These are phyloP conservation scores for Marmota flaviventris DNA, from an alignment of 2,113 vertebrate species.

Conservation along the genomic window DNA sequence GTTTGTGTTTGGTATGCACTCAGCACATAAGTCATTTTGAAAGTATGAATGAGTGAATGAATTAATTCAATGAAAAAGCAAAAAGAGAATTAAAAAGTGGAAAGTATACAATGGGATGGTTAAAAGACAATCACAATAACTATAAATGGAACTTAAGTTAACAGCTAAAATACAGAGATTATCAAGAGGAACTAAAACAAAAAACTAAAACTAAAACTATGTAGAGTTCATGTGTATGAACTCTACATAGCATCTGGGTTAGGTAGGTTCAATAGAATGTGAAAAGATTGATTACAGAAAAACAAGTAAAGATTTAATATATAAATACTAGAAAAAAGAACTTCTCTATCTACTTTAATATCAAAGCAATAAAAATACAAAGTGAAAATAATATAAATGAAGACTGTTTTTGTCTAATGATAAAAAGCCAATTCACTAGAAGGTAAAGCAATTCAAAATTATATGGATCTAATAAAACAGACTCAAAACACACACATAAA, in stretches of 20 bases:
- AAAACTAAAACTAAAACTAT: too few species aligned
- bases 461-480: neutral
- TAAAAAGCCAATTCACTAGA: neutral
- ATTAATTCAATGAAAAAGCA: neutral
- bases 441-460: neutral
- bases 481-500: neutral
- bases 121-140: neutral
- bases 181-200: neutral
- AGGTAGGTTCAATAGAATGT: neutral
- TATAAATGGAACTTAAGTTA: constrained; percentile 24
- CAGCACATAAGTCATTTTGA: neutral
- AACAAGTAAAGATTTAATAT: neutral
- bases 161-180: neutral
- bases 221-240: neutral
- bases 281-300: neutral
- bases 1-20: neutral
- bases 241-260: neutral
- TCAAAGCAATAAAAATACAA: neutral
- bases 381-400: neutral
- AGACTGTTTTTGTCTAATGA: neutral
- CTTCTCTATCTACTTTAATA: neutral
- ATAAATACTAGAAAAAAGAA: neutral
- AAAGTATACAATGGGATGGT: neutral
- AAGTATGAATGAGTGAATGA: neutral
- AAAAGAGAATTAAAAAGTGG: neutral